Base-by-base conservation (phyloP, 2,888 invertebrate species). In the Pharmacophagus antenor region DNA sequence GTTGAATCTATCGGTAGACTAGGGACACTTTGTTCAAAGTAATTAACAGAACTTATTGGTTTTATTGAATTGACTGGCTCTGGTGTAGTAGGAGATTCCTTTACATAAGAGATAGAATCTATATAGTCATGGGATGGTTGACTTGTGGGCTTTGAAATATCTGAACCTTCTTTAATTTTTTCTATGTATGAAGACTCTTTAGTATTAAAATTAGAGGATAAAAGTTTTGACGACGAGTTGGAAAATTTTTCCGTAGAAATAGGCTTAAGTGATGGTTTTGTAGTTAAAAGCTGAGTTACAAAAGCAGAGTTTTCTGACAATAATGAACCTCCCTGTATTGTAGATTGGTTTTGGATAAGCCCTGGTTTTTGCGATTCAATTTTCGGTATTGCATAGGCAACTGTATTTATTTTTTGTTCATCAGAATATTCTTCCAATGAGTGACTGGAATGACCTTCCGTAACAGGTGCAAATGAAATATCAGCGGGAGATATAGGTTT, bases 311-410 rank as follows among this genome's bases (percentile, higher is more conserved):
- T 37, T 37, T 8, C 37, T 37, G 6, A 37, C 37, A 37, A n/a
- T 5, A n/a, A n/a, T n/a, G 37, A n/a, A 37, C 4, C 37, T 37
- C 1, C 37, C 15, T 37, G 10, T n/a, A 5, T 37, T 0, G 37
- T 37, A 37, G 42, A 17, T 27, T 57, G 50, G 10, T 15, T 7
- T 44, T 3, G 31, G 3, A 10, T 20, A 18, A 20, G 21, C 20
- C 31, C 10, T n/a, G 51, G 57, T 57, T 51, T 51, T n/a, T 50
- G 50, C n/a, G 23, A 2, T 8, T 51, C 50, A 10, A 44, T 44
- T 21, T 57, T 50, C 17, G 50, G 42, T 5, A 50, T 56, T n/a
- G 56, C 44, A 50, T 31, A 50, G 44, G 41, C 20, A 17, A 57
- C 3, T 0, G 49, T 8, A 10, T 5, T 50, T 20, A 27, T 21